Conservation (phyloP, 2,888 invertebrate species). For the Polyommatus iphigenia region DNA sequence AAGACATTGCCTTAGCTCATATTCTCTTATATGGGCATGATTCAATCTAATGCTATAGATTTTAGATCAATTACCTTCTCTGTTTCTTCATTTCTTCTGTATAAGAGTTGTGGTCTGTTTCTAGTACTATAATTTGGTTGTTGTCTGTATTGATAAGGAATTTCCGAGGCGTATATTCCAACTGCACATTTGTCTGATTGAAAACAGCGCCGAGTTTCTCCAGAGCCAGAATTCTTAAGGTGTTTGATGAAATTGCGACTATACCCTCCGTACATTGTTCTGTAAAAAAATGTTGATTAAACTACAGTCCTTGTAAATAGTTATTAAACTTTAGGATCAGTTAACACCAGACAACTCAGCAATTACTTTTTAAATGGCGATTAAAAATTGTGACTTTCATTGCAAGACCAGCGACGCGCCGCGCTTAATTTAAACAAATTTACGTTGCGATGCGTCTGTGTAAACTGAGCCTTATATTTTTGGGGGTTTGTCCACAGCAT, state of each 20-base stretch:
- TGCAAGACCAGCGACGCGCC: too few relatives aligned
- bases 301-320: neutral
- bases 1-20: too few relatives aligned
- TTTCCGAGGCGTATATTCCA: constrained; percentile 97
- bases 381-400: too few relatives aligned
- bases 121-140: constrained; percentile 93
- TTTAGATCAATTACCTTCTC: constrained; percentile 72
- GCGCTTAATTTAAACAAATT: too few relatives aligned
- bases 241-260: constrained; percentile 99
- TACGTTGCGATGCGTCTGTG: neutral
- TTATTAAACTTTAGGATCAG: too few relatives aligned
- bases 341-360: too few relatives aligned
- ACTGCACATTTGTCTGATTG: constrained; percentile 95
- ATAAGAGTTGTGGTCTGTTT: constrained; percentile 99
- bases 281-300: constrained; percentile 44
- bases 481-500: constrained; percentile 77
- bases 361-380: too few relatives aligned
- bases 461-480: neutral
- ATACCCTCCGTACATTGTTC: constrained; percentile 99
- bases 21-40: neutral
- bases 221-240: constrained; percentile 96
- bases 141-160: constrained; percentile 96
- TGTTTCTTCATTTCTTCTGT: constrained; percentile 98
- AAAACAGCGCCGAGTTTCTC: constrained; percentile 99
- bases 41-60: neutral